A percentile compares a stretch with the other conserved stretches of the same genome.
Evolutionary conservation across 2,888 invertebrate genomes (phyloP).

Genomic region (Calliphora vomitoria): DNA sequence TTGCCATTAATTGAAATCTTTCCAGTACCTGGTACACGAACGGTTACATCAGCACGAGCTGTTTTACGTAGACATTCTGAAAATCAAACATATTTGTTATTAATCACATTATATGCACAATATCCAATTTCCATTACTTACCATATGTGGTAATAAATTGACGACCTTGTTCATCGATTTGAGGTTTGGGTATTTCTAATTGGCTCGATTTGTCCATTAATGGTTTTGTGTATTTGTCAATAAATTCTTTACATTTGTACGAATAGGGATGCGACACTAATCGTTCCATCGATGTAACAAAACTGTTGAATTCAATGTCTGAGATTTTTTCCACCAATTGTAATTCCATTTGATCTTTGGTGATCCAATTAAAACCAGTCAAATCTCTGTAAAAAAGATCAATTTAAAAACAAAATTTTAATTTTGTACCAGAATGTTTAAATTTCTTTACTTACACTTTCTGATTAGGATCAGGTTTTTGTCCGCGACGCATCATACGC

Average conservation of each 20-base stretch:
- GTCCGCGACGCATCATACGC: slow-evolving; percentile 87
- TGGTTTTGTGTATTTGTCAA: slow-evolving; percentile 89
- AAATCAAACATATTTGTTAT: slow-evolving; percentile 59
- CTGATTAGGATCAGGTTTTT: slow-evolving; percentile 87
- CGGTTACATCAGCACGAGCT: slow-evolving; percentile 91
- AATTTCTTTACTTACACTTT: slow-evolving; percentile 85
- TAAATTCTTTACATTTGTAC: slow-evolving; percentile 89
- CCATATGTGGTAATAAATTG: slow-evolving; percentile 90
- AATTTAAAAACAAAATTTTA: neutral
- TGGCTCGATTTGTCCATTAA: slow-evolving; percentile 87
- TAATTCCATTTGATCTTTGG: slow-evolving; percentile 88
- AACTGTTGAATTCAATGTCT: slow-evolving; percentile 90
- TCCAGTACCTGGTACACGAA: slow-evolving; percentile 93
- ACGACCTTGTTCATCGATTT: slow-evolving; percentile 89
- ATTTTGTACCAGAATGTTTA: neutral
- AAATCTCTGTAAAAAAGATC: slow-evolving; percentile 84
- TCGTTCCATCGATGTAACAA: slow-evolving; percentile 90
- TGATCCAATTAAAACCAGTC: slow-evolving; percentile 88
- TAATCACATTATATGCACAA: neutral
- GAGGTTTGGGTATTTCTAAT: slow-evolving; percentile 88
- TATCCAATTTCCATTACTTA: slow-evolving; percentile 77
- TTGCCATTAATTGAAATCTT: slow-evolving; percentile 91
- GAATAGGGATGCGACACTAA: slow-evolving; percentile 90
- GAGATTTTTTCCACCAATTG: slow-evolving; percentile 88
- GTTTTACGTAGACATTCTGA: slow-evolving; percentile 89